Evolutionary conservation across 2,113 vertebrate genomes (phyloP).

Genomic region (Gambusia holbrooki): DNA sequence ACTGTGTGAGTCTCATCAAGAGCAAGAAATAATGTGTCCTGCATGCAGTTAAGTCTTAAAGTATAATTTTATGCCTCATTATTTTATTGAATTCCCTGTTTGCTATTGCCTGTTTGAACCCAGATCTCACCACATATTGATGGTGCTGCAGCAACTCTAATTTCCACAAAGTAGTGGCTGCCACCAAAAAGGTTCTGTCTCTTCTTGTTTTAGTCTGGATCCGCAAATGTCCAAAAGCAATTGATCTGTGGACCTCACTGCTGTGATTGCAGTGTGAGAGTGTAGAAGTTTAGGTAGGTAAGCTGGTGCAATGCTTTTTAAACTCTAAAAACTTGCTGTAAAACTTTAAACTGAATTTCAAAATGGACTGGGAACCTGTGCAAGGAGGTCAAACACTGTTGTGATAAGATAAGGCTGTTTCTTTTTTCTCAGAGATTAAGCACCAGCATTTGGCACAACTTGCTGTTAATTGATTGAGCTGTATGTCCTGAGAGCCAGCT

Average conservation of each 20-base stretch:
- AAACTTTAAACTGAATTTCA: not conserved
- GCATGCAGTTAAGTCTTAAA: not conserved
- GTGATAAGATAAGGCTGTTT: not conserved
- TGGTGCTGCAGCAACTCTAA: not conserved
- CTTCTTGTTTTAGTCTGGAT: not conserved
- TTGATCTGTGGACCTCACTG: not conserved
- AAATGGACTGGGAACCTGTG: not conserved
- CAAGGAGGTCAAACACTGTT: not conserved
- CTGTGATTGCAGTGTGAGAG: not conserved
- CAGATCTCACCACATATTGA: not conserved
- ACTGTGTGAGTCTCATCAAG: not conserved
- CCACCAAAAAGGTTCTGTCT: not conserved
- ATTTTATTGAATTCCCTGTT: not conserved
- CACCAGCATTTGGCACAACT: not conserved
- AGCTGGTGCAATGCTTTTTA: not conserved
- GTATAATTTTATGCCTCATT: not conserved
- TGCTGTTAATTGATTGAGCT: not conserved
- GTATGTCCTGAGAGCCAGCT: not conserved
- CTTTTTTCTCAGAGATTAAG: not conserved
- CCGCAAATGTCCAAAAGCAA: not conserved
- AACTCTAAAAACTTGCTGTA: not conserved
- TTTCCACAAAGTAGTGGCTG: not conserved
- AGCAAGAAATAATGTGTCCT: not conserved
- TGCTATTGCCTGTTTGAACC: not conserved
- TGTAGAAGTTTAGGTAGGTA: not conserved